A percentile compares a stretch with the other conserved stretches of the same genome.
Conservation (phyloP, 2,888 invertebrate genomes). For the Drosophila nigritarsus region DNA sequence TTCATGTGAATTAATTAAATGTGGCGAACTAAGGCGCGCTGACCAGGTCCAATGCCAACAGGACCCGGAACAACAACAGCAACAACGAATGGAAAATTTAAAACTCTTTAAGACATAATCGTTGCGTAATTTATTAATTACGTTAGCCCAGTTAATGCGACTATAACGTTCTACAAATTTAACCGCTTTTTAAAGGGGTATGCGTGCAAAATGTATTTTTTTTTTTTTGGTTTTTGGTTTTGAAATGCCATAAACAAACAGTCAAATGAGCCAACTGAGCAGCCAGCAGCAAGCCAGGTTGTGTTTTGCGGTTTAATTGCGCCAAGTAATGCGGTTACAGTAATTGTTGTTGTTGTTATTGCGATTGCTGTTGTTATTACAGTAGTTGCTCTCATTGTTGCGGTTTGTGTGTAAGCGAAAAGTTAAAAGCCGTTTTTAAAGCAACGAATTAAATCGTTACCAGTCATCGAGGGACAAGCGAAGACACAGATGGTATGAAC, state of each 20-base stretch:
- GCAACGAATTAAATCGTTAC: slow-evolving; percentile 71
- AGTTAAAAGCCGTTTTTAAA: slow-evolving; percentile 68
- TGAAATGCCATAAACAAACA: slow-evolving; percentile 36
- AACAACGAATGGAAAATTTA: background rate
- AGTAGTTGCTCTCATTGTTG: slow-evolving; percentile 72
- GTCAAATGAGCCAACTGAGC: slow-evolving; percentile 25
- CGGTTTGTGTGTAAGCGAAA: slow-evolving; percentile 62
- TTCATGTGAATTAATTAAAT: slow-evolving; percentile 73
- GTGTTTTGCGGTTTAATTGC: slow-evolving; percentile 73
- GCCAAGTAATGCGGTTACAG: slow-evolving; percentile 73
- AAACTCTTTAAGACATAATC: slow-evolving; percentile 38
- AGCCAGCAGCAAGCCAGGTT: slow-evolving; percentile 32
- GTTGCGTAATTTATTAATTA: slow-evolving; percentile 55
- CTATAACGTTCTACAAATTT: slow-evolving; percentile 41
- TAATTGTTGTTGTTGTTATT: slow-evolving; percentile 38
- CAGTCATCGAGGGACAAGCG: slow-evolving; percentile 17
- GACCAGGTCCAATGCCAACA: slow-evolving; percentile 37
- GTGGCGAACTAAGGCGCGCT: slow-evolving; percentile 19
- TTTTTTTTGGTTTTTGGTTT: slow-evolving; percentile 26
- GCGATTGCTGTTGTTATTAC: slow-evolving; percentile 23
- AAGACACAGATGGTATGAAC: slow-evolving; percentile 12
- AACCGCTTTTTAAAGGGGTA: slow-evolving; percentile 34
- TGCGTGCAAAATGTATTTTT: slow-evolving; percentile 11
- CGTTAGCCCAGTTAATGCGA: slow-evolving; percentile 53
- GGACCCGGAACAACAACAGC: background rate